These are phyloP conservation scores for Gastrophryne carolinensis DNA, from an alignment of 2,797 vertebrate species.

Conservation along the genomic window DNA sequence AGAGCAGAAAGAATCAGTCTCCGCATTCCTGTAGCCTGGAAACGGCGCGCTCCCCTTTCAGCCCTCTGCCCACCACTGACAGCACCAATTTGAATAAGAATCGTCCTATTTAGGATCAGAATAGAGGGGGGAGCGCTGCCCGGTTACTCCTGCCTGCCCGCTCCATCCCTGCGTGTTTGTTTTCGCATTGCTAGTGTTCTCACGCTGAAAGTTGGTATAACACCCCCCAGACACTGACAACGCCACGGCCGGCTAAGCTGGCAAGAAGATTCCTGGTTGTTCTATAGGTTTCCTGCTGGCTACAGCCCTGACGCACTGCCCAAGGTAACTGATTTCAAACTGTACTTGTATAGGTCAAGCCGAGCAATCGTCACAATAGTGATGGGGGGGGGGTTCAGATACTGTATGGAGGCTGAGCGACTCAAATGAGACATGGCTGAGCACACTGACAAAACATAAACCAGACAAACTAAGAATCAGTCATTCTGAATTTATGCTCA, in stretches of 20 bases:
- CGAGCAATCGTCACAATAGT: background rate
- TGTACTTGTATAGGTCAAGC: background rate
- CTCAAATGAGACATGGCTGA: no score
- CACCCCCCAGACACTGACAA: background rate
- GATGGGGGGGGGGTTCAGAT: background rate
- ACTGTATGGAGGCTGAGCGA: no score
- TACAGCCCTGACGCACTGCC: background rate
- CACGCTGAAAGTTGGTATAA: constrained; percentile 42
- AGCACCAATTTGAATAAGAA: constrained; percentile 90
- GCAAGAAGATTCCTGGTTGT: constrained; percentile 12
- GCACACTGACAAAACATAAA: no score
- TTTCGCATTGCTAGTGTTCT: constrained; percentile 49
- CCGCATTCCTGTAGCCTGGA: constrained; percentile 80
- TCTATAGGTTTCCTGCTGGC: background rate
- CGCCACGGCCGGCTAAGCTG: background rate
- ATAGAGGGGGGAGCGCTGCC: constrained; percentile 36
- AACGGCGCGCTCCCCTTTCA: constrained; percentile 77
- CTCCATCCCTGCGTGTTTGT: constrained; percentile 40
- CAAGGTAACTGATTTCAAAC: constrained; percentile 31
- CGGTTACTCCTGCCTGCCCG: constrained; percentile 50
- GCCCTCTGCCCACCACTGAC: constrained; percentile 78
- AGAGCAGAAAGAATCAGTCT: constrained; percentile 71
- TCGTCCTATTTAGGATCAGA: constrained; percentile 62
- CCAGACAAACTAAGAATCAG: no score
- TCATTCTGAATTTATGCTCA: no score